Evolutionary conservation across 1,140 invertebrate species (phyloP).

Genomic region (Macrotrachela quadricornifera): DNA sequence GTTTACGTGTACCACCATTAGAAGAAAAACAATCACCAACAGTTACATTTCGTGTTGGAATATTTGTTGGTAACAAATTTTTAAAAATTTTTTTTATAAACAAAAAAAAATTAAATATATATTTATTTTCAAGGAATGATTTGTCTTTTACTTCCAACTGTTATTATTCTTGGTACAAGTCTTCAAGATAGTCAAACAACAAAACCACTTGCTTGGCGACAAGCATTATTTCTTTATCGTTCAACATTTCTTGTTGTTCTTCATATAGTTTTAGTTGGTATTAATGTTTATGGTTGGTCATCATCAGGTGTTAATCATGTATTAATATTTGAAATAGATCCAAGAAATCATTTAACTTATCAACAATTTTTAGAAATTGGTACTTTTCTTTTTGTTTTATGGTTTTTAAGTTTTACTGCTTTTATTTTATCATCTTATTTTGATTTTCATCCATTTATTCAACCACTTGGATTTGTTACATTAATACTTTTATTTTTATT

Average conservation of each 20-base stretch:
- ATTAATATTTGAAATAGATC: slow-evolving; percentile 92
- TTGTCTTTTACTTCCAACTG: too few species aligned
- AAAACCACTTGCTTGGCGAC: too few species aligned
- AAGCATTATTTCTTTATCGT: slow-evolving; percentile 47
- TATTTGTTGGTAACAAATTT: slow-evolving; percentile 58
- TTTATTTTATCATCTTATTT: slow-evolving; percentile 3
- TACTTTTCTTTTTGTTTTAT: slow-evolving; percentile 76
- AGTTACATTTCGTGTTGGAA: slow-evolving; percentile 68
- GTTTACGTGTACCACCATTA: slow-evolving; percentile 73
- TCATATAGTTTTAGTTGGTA: slow-evolving; percentile 80
- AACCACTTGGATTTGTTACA: slow-evolving; percentile 1
- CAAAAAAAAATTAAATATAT: too few species aligned
- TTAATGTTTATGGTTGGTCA: slow-evolving; percentile 94
- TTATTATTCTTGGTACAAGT: too few species aligned
- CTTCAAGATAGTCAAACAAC: too few species aligned
- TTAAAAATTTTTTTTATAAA: too few species aligned
- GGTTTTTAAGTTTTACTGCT: slow-evolving; percentile 52
- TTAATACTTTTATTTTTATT: slow-evolving; percentile 4
- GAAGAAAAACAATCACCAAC: slow-evolving; percentile 54
- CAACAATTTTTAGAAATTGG: slow-evolving; percentile 82
- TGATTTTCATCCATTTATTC: not conserved
- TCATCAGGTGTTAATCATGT: slow-evolving; percentile 96
- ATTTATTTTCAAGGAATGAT: too few species aligned
- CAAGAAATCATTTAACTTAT: slow-evolving; percentile 74
- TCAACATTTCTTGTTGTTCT: slow-evolving; percentile 74